phyloP scores from a whole-genome alignment of 2,797 vertebrate genomes.

The Acipenser transmontanus region DNA sequence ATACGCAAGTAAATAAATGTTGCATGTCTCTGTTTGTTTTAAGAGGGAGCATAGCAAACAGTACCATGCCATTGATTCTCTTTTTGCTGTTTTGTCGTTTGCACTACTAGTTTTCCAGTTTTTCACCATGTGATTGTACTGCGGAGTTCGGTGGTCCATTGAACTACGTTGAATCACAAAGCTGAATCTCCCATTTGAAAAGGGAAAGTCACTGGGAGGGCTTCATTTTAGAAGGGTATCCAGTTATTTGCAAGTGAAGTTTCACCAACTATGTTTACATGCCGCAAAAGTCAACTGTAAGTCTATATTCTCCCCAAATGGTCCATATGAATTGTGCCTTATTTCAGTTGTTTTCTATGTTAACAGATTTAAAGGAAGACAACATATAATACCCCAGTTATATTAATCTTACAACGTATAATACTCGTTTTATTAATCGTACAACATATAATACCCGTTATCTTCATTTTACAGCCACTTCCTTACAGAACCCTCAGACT shows the following conservation, averaged over 20 bases:
- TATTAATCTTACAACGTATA: conserved; percentile 35
- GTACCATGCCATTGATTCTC: conserved; percentile 25
- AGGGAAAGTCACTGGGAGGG: conserved; percentile 44
- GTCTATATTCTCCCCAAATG: conserved; percentile 61
- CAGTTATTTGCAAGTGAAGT: conserved; percentile 34
- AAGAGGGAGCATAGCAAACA: conserved; percentile 14
- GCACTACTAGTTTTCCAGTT: conserved; percentile 57
- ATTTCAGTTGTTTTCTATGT: conserved; percentile 77
- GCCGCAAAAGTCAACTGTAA: conserved; percentile 59
- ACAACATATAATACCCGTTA: conserved; percentile 34
- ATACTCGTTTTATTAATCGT: conserved; percentile 15
- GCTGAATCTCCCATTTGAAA: conserved; percentile 45
- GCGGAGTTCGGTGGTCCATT: conserved; percentile 37
- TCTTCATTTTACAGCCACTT: conserved; percentile 48
- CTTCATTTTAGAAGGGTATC: conserved; percentile 24
- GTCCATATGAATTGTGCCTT: conserved; percentile 95
- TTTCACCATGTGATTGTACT: conserved; percentile 64
- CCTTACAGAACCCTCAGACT: conserved; percentile 58
- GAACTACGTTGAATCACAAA: conserved; percentile 45
- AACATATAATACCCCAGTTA: conserved; percentile 32
- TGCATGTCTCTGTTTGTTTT: background rate
- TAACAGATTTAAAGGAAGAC: conserved; percentile 69
- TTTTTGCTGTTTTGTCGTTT: conserved; percentile 49
- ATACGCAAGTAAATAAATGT: background rate
- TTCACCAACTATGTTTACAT: conserved; percentile 58